A percentile compares a stretch with the other conserved stretches of the same genome.
Conservation (phyloP, 1,140 invertebrate species). For the Drosophila subpulchrella region DNA sequence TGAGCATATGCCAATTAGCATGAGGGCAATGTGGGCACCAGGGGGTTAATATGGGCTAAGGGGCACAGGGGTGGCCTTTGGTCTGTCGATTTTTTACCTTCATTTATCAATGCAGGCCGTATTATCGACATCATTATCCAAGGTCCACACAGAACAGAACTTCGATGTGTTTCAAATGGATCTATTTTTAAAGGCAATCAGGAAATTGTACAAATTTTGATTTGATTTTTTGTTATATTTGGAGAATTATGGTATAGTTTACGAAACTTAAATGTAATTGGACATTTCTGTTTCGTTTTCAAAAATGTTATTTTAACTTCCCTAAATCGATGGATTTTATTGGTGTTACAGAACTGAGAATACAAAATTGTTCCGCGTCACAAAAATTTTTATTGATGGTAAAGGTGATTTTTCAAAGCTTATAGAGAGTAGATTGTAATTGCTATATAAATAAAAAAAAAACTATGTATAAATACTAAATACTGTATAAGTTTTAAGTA, state of each 20-base stretch:
- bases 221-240: too few species aligned
- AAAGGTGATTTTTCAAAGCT: too few species aligned
- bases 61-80: neutral
- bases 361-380: too few species aligned
- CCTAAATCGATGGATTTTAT: too few species aligned
- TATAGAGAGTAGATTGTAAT: neutral
- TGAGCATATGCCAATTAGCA: conserved; percentile 83
- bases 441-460: neutral
- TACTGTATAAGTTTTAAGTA: neutral
- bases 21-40: conserved; percentile 13
- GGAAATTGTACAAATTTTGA: neutral
- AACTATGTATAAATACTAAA: too few species aligned
- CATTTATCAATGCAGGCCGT: neutral
- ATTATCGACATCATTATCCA: conserved; percentile 58
- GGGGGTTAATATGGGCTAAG: neutral
- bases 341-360: too few species aligned
- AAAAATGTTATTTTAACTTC: too few species aligned
- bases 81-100: neutral
- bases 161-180: neutral
- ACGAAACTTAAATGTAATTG: too few species aligned
- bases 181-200: neutral
- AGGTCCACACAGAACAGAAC: neutral
- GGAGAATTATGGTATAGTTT: too few species aligned
- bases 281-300: too few species aligned
- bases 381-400: too few species aligned